Evolutionary conservation across 2,797 vertebrate genomes (phyloP).

Genomic region (Ptychobarbus kaznakovi): DNA sequence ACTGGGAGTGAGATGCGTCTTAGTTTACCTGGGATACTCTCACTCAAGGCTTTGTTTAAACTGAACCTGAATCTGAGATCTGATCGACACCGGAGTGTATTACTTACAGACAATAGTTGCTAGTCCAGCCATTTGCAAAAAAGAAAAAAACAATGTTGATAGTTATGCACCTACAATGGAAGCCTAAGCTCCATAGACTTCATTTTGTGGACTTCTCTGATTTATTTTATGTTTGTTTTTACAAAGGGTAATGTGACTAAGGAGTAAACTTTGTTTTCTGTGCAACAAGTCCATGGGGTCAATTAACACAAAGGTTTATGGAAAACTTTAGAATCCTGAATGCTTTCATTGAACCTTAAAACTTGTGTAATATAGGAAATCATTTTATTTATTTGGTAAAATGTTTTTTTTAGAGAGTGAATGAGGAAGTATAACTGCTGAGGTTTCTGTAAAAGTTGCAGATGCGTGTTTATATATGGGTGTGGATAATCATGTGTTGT

Average conservation of each 20-base stretch:
- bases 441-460: background rate
- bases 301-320: background rate
- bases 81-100: background rate
- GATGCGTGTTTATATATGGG: background rate
- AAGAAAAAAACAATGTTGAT: background rate
- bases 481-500: background rate
- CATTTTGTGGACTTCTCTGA: background rate
- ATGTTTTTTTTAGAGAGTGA: background rate
- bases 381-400: background rate
- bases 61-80: background rate
- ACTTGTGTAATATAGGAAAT: background rate
- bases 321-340: background rate
- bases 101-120: background rate
- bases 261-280: background rate
- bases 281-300: background rate
- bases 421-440: conserved; percentile 31
- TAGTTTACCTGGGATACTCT: background rate
- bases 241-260: background rate
- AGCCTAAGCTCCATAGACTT: background rate
- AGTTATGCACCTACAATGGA: background rate
- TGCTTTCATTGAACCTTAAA: background rate
- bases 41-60: background rate
- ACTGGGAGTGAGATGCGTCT: background rate
- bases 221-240: background rate
- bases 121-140: too few relatives aligned